Base-by-base conservation (phyloP, 1,140 invertebrate species). In the Dendrolimus punctatus region DNA sequence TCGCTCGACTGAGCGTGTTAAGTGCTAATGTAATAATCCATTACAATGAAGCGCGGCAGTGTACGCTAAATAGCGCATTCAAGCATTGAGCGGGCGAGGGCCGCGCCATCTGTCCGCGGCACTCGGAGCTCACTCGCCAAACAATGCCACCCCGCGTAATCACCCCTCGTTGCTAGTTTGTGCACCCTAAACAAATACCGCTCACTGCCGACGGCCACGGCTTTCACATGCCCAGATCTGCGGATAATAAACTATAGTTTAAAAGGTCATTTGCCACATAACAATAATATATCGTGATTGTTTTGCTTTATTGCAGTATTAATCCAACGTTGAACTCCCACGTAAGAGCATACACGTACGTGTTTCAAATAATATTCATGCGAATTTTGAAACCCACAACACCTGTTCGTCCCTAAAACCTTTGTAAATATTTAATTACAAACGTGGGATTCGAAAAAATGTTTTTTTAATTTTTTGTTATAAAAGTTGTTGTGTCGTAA, bases 1-100 rank as follows among this genome's bases (percentile, higher is more conserved):
- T 67, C 73, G 78, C 73, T 80, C 74, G 64, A 72, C 75, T 71
- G 75, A 82, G 79, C 80, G 71, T 76, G 78, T 77, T 82, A 78
- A 85, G 80, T 80, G 80, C 76, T 82, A 83, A 85, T 83, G 78
- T 80, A 82, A 85, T 85, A 83, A 85, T 85, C 78, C 77, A 83
- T 83, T 82, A 83, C 76, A 82, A 85, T 83, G 76, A 78, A 81
- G 69, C 74, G 72, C 71, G 62, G 68, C 76, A 72, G 62, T 74
- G 72, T 75, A 73, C 71, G 74, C 76, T 81, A 81, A 85, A 85
- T 79, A 85, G 75, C 78, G 79, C 76, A 80, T 83, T 81, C 74
- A 73, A 80, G 68, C 77, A 67, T 72, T 71, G 66, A 76, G 63
- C 62, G 62, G 57, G 48, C 39, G 58, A 55, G 57, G 60, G 65